Evolutionary conservation across 2,113 vertebrate species (phyloP).

Genomic region (Raphicerus campestris): DNA sequence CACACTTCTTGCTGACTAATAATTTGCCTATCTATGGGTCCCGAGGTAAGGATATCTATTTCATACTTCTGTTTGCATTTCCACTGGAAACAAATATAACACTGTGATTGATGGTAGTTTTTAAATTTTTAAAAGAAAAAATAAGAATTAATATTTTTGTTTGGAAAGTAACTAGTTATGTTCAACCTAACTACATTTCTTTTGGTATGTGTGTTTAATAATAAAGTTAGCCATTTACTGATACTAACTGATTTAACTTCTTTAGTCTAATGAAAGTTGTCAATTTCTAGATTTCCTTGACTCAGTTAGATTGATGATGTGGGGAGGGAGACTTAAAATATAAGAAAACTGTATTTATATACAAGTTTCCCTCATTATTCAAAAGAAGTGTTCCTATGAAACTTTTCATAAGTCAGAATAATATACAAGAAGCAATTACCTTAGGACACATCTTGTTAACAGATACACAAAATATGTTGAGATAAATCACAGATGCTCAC

Average conservation of each 20-base stretch:
- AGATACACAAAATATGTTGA: not conserved
- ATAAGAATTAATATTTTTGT: not conserved
- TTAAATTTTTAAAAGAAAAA: not conserved
- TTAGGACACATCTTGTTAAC: not conserved
- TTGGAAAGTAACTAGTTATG: conserved; percentile 1
- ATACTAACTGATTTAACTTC: not conserved
- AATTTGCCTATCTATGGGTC: conserved; percentile 69
- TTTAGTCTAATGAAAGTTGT: not conserved
- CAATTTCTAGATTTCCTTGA: conserved; percentile 12
- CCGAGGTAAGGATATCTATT: conserved; percentile 69
- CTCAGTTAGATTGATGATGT: not conserved
- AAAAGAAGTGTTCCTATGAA: not conserved
- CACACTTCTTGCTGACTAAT: conserved; percentile 75
- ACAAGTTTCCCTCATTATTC: not conserved
- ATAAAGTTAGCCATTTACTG: not conserved
- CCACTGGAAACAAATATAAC: not conserved
- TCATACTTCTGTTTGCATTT: conserved; percentile 15
- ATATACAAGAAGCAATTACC: not conserved
- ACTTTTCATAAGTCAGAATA: not conserved
- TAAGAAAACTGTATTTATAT: not conserved
- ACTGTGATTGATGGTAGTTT: not conserved
- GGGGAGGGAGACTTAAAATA: not conserved
- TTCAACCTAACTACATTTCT: not conserved
- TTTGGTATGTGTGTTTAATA: not conserved
- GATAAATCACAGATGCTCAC: not conserved